Conservation (phyloP, 1,140 invertebrate species). For the Lasaia peninsularis region DNA sequence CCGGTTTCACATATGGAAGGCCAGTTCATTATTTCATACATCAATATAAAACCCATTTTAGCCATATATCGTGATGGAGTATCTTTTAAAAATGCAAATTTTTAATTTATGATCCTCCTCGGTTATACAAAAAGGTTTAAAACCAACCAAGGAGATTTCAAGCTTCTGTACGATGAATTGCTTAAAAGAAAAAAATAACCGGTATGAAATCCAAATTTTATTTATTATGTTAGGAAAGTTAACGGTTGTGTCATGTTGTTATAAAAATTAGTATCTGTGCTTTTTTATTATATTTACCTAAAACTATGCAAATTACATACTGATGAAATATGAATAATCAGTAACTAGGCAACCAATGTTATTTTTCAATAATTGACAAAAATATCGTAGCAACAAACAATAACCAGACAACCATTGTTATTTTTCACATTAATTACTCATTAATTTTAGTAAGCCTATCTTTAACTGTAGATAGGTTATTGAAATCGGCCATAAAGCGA, state of each 20-base stretch:
- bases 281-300: no score
- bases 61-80: conserved; percentile 20
- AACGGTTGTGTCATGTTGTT: not conserved
- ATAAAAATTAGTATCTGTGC: no score
- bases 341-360: no score
- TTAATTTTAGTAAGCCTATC: no score
- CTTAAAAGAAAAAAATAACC: not conserved
- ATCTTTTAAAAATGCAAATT: conserved; percentile 32
- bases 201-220: not conserved
- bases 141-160: conserved; percentile 9
- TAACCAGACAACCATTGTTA: no score
- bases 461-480: no score
- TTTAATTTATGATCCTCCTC: conserved; percentile 29
- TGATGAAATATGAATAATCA: no score
- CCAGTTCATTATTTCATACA: conserved; percentile 27
- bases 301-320: no score
- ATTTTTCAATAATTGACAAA: no score
- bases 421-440: no score
- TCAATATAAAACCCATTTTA: conserved; percentile 30
- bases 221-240: not conserved
- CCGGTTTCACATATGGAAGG: conserved; percentile 10
- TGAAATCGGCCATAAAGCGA: no score
- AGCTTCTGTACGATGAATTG: conserved; percentile 26
- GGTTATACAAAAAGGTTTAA: conserved; percentile 22
- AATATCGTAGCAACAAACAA: no score